Conservation (phyloP, 2,888 invertebrate genomes). For the Elmis aenea region DNA sequence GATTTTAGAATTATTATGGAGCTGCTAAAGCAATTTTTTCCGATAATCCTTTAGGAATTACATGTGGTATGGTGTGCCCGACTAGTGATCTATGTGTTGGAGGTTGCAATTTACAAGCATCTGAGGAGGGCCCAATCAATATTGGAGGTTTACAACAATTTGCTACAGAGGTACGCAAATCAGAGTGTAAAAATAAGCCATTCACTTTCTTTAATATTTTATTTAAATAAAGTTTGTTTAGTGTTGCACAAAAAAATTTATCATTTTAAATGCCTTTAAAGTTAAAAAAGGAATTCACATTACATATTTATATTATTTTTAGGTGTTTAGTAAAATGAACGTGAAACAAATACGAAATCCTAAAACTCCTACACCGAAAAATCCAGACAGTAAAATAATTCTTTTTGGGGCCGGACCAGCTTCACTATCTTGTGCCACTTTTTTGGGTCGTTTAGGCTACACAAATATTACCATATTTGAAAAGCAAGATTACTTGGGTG, state of each 20-base stretch:
- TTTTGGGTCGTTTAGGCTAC: conserved; percentile 90
- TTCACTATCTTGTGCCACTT: conserved; percentile 93
- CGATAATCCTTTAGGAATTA: conserved; percentile 93
- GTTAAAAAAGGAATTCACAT: neutral
- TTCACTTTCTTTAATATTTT: neutral
- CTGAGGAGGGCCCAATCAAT: conserved; percentile 97
- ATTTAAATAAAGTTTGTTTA: conserved; percentile 1
- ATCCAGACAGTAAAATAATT: conserved; percentile 68
- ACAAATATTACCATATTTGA: conserved; percentile 88
- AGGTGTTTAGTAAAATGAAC: conserved; percentile 92
- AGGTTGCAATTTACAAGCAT: conserved; percentile 92
- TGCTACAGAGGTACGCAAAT: conserved; percentile 76
- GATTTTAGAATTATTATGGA: conserved; percentile 88
- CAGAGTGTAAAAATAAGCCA: too few relatives aligned
- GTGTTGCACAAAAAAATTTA: neutral
- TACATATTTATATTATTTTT: conserved; percentile 23
- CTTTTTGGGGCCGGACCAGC: conserved; percentile 95
- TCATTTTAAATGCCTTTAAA: conserved; percentile 3
- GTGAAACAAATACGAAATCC: conserved; percentile 83
- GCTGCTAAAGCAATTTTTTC: conserved; percentile 94
- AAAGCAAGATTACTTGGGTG: conserved; percentile 80
- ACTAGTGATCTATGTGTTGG: conserved; percentile 98
- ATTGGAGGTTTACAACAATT: conserved; percentile 98
- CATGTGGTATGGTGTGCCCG: conserved; percentile 98
- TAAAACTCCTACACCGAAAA: conserved; percentile 53